A percentile compares a stretch with the other conserved stretches of the same genome.
Conservation (phyloP, 2,888 invertebrate genomes). For the Serripes groenlandicus region DNA sequence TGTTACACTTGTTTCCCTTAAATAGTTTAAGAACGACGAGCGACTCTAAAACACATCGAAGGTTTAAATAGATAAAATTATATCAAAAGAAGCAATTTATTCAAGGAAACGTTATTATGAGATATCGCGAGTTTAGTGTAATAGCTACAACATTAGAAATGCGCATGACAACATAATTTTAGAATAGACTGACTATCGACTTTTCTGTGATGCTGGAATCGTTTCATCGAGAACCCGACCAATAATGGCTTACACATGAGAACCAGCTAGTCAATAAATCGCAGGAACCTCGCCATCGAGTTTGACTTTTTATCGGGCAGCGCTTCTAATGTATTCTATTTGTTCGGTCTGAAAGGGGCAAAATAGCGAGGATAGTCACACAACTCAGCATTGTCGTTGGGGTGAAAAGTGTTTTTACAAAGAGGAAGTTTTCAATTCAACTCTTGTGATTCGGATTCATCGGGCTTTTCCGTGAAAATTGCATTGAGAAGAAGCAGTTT, state of each 20-base stretch:
- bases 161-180: constrained; percentile 41
- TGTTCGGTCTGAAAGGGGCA: background rate
- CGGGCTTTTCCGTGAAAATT: constrained; percentile 7
- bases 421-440: background rate
- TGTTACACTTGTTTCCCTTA: no score
- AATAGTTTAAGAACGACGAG: no score
- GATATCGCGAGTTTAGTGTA: constrained; percentile 10
- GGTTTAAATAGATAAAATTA: no score
- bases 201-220: constrained; percentile 19
- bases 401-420: background rate
- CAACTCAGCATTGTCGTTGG: background rate
- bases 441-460: background rate
- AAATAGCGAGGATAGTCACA: constrained; percentile 1
- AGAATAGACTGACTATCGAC: constrained; percentile 45
- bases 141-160: constrained; percentile 24
- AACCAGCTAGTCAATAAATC: constrained; percentile 35
- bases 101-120: background rate
- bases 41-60: no score
- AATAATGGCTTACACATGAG: constrained; percentile 24
- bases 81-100: no score
- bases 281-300: constrained; percentile 4
- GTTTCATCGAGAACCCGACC: constrained; percentile 34
- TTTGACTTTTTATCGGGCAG: constrained; percentile 16
- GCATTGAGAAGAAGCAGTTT: constrained; percentile 1
- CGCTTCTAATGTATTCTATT: constrained; percentile 7